phyloP scores from a whole-genome alignment of 2,888 invertebrate species.

The Tiliacea citrago region DNA sequence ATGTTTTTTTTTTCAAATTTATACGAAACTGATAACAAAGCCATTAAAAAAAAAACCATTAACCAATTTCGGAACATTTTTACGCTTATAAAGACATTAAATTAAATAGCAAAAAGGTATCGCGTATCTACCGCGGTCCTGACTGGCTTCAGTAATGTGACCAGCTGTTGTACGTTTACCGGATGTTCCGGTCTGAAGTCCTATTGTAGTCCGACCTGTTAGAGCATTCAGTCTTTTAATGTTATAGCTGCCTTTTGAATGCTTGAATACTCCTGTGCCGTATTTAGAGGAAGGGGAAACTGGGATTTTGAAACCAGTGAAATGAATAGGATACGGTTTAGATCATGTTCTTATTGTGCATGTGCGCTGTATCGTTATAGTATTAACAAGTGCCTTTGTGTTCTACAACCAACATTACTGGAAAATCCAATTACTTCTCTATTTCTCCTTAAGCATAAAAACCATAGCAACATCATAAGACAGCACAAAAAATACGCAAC shows the following conservation, averaged over 20 bases:
- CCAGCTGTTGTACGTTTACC: constrained; percentile 35
- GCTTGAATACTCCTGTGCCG: constrained; percentile 16
- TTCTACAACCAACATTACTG: background rate
- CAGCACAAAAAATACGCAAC: background rate
- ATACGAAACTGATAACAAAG: constrained; percentile 20
- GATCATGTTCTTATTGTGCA: too few species aligned
- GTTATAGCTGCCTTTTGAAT: constrained; percentile 28
- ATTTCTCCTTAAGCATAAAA: background rate
- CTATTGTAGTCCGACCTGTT: constrained; percentile 20
- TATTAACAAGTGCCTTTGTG: background rate
- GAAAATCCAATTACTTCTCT: background rate
- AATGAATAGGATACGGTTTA: background rate
- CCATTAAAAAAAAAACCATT: constrained; percentile 63
- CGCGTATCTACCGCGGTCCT: constrained; percentile 67
- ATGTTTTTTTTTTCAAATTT: too few species aligned
- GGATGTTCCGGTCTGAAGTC: constrained; percentile 38
- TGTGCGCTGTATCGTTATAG: background rate
- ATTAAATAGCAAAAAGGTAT: constrained; percentile 71
- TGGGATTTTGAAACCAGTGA: background rate
- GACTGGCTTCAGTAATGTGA: constrained; percentile 36
- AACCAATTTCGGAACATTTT: constrained; percentile 59
- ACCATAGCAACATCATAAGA: background rate
- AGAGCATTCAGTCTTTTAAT: constrained; percentile 32
- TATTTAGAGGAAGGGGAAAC: background rate
- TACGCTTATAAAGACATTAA: constrained; percentile 63